phyloP scores from a whole-genome alignment of 2,888 invertebrate genomes.

The Disparrhopalites patrizii region DNA sequence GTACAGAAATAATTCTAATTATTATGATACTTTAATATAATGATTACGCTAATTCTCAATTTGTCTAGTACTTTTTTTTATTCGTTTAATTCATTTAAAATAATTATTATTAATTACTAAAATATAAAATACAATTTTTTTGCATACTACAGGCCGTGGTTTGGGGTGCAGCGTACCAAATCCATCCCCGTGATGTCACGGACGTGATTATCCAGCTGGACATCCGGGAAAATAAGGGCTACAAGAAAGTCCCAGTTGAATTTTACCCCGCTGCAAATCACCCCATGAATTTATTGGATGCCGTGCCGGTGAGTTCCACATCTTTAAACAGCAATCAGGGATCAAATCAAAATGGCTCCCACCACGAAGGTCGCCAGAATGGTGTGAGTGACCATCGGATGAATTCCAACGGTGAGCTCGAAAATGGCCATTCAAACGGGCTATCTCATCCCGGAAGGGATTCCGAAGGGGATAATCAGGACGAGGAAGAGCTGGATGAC shows the following conservation, averaged over 20 bases:
- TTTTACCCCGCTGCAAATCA: conserved; percentile 62
- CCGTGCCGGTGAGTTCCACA: not conserved
- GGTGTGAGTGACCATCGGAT: not conserved
- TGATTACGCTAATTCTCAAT: not conserved
- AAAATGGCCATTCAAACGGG: not conserved
- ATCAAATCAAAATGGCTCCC: not conserved
- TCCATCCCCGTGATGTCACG: conserved; percentile 64
- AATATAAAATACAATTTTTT: too few species aligned
- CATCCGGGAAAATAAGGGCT: conserved; percentile 89
- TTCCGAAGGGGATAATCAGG: conserved; percentile 12
- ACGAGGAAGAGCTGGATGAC: not conserved
- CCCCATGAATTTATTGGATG: conserved; percentile 35
- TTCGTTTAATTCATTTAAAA: not conserved
- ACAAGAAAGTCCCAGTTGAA: conserved; percentile 64
- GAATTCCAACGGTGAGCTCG: not conserved
- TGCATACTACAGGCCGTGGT: conserved; percentile 67
- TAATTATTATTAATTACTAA: too few species aligned
- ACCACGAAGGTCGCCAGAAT: not conserved
- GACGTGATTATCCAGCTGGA: conserved; percentile 77
- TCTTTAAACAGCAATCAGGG: not conserved
- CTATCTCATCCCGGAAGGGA: not conserved
- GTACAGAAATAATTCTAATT: conserved; percentile 57
- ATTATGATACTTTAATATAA: not conserved
- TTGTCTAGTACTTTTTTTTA: not conserved
- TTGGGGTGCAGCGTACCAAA: conserved; percentile 90